Evolutionary conservation across 2,113 vertebrate genomes (phyloP), one percentile per base, ranked within the genome.

Genomic region (Spermophilus dauricus): DNA sequence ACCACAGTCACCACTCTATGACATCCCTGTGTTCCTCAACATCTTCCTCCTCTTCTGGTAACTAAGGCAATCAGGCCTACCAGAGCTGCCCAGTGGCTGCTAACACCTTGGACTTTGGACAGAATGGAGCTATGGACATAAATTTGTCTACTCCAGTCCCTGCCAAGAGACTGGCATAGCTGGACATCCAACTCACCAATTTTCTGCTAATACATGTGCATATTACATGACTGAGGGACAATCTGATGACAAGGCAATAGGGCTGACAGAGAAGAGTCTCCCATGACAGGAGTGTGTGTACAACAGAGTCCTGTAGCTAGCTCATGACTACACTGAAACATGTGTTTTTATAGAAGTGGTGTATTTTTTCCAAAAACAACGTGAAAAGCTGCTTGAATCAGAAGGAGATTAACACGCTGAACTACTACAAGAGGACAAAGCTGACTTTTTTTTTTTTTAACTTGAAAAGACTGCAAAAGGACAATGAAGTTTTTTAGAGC

Each of bases 11-110:
- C 99, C 99, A 99, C 99, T 99, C 99, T 99, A 99, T 99, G 99
- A 99, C 99, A 98, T 99, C 99, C 98, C 99, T 99, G 99, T 99
- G 99, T 99, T 99, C 99, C 99, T 99, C 99, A 94, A 99, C 99
- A 99, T 99, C 99, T 98, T 99, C 99, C 99, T 99, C 99, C 99
- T 99, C 99, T 99, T 99, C 99, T 99, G 99, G 99, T 99, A 99
- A 99, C 98, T 99, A 99, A 99, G 99, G 99, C 99, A 99, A 99
- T 99, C 99, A 99, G 99, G 99, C 99, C 99, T 99, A 99, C 99
- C 99, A 99, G 99, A 99, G 99, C 98, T 99, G 99, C 99, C 99
- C 99, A 96, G 99, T 99, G 99, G 99, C 99, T 98, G 99, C 99
- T 98, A 99, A 99, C 95, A 99, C 99, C 98, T 99, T 99, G 99